Evolutionary conservation across 2,888 invertebrate genomes (phyloP), one percentile per base, ranked within the genome.

Genomic region (Crossocerus cetratus): DNA sequence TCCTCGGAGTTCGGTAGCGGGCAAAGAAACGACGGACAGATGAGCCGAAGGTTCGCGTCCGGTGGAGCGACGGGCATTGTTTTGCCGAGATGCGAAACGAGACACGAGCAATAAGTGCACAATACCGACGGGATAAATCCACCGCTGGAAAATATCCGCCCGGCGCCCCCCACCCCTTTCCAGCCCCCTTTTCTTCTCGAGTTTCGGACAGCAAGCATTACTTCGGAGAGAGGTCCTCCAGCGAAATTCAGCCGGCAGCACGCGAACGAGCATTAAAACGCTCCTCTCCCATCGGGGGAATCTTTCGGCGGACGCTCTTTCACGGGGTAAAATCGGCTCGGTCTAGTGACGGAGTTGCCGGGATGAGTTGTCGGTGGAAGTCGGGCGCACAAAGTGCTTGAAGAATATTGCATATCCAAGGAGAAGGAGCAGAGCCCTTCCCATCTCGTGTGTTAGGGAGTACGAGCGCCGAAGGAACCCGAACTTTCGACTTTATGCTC

Each of bases 401-500:
- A 13, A 49, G 45, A 44, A 18, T 22, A n/a, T n/a, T 44, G 22
- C 14, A 49, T 21, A 8, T 20, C 44, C 14, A 14, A 43, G 49
- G 8, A 42, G 45, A 14, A 42, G 45, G 45, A 60, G 44, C 44
- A 44, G 32, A n/a, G 60, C 68, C 45, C 45, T 65, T 72, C 21
- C 60, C 74, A 64, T 66, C 32, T 32, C 69, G 65, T 54, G 65
- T 54, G 71, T 64, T 70, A 61, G 58, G 21, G 71, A 68, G 66
- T 72, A 77, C 67, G 72, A 80, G 70, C 65, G 32, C 63, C 72
- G 80, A 77, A 78, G 78, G 72, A 73, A 76, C 66, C 77, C 76
- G 71, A 82, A 83, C 79, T 79, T 82, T 79, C 76, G 83, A 83
- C 83, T 81, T 82, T 74, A 79, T 69, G 77, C 74, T 72, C 77